These are phyloP conservation scores for Corydoras sp. DNA, from an alignment of 2,113 vertebrate species.

Conservation along the genomic window DNA sequence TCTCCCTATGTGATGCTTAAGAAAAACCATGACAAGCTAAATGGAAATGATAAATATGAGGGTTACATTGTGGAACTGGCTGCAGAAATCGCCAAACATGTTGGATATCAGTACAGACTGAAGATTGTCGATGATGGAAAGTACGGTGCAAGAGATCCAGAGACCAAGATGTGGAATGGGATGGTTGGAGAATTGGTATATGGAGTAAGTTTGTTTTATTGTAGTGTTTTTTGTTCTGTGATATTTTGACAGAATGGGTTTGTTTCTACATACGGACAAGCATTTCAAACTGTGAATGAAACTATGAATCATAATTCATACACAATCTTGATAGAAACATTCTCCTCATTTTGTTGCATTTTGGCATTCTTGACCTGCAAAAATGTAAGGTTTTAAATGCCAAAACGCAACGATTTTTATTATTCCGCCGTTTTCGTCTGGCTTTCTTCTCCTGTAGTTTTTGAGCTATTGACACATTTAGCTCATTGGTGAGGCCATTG, in stretches of 20 bases:
- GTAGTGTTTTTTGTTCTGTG: no score
- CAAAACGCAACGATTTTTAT: no score
- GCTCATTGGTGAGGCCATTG: no score
- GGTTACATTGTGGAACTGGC: constrained; percentile 96
- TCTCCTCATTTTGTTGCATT: not conserved
- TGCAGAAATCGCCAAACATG: constrained; percentile 93
- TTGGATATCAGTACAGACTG: constrained; percentile 90
- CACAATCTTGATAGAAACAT: not conserved
- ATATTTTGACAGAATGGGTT: no score
- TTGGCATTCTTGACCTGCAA: not conserved
- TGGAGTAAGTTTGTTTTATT: constrained; percentile 70
- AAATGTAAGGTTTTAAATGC: no score
- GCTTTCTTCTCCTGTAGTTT: no score
- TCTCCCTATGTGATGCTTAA: constrained; percentile 97
- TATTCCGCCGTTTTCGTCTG: no score
- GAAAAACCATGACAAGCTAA: constrained; percentile 88
- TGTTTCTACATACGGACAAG: no score
- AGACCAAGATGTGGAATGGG: constrained; percentile 95
- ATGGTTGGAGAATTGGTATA: constrained; percentile 98
- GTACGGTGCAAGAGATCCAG: constrained; percentile 87
- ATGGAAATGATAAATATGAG: constrained; percentile 90
- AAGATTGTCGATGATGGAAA: constrained; percentile 93
- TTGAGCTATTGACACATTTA: no score
- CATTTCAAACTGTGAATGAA: no score
- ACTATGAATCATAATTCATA: no score